Evolutionary conservation across 1,140 invertebrate species (phyloP).

Genomic region (Melitaea cinxia): DNA sequence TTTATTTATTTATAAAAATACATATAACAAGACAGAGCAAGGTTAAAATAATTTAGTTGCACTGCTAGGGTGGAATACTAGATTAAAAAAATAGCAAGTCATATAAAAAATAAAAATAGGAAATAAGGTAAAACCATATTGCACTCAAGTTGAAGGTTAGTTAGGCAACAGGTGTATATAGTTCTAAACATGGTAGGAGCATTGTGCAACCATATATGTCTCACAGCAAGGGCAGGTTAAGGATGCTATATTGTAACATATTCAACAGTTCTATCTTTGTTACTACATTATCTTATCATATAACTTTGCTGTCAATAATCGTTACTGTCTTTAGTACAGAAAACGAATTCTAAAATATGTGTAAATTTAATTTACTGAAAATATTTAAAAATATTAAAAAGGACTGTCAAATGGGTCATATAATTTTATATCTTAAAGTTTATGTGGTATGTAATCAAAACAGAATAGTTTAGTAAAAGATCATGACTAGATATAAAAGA

Average conservation of each 20-base stretch:
- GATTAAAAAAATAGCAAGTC: not conserved
- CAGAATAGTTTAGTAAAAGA: too few relatives aligned
- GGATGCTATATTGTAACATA: slow-evolving; percentile 12
- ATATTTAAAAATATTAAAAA: too few relatives aligned
- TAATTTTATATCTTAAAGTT: too few relatives aligned
- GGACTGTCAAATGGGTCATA: too few relatives aligned
- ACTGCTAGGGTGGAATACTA: too few relatives aligned
- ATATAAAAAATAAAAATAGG: not conserved
- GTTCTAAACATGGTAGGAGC: slow-evolving; percentile 43
- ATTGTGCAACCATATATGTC: slow-evolving; percentile 48
- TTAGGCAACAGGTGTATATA: slow-evolving; percentile 37
- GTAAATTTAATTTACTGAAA: too few relatives aligned
- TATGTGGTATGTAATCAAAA: too few relatives aligned
- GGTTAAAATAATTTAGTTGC: too few relatives aligned
- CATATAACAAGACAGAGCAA: too few relatives aligned
- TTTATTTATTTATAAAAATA: too few relatives aligned
- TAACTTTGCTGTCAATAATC: not conserved
- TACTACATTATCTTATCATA: not conserved
- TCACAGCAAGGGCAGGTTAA: slow-evolving; percentile 29
- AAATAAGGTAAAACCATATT: not conserved
- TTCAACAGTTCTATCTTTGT: not conserved
- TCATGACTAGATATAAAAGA: not conserved
- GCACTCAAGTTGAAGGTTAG: slow-evolving; percentile 47
- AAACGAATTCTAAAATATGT: too few relatives aligned
- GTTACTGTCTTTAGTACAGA: too few relatives aligned